Conservation (phyloP, 64 coral and sea anemone genomes). For the Actinia tenebrosa region DNA sequence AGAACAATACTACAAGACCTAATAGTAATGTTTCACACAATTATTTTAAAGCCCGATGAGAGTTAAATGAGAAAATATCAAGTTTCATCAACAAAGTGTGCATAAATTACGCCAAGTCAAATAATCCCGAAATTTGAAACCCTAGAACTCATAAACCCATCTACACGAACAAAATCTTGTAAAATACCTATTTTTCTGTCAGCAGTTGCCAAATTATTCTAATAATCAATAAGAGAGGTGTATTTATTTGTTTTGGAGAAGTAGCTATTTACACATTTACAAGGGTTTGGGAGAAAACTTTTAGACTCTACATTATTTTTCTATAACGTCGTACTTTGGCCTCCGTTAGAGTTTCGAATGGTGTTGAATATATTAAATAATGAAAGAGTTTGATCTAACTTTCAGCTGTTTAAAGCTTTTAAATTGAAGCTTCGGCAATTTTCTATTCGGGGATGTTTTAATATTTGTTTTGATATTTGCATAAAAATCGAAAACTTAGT, state of each 20-base stretch:
- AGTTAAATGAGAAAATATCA: not conserved
- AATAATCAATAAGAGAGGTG: not conserved
- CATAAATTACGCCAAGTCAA: not conserved
- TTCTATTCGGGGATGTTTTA: not conserved
- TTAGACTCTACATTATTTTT: not conserved
- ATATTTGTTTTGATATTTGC: slow-evolving; percentile 9
- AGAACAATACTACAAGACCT: not conserved
- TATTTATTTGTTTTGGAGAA: not conserved
- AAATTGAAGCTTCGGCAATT: not conserved
- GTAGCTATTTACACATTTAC: slow-evolving; percentile 8
- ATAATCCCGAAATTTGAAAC: not conserved
- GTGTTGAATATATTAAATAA: not conserved
- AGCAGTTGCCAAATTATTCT: not conserved
- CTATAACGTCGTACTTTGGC: not conserved
- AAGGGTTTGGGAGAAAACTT: not conserved
- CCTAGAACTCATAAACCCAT: not conserved
- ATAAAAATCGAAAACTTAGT: slow-evolving; percentile 1
- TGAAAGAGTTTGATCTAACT: not conserved
- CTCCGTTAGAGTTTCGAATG: not conserved
- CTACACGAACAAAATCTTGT: not conserved
- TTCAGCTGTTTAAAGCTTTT: slow-evolving; percentile 5
- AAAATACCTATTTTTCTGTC: not conserved
- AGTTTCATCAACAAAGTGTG: not conserved
- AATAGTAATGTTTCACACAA: not conserved
- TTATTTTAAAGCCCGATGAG: not conserved